Conservation (phyloP, 2,888 invertebrate species). For the Elgonia sp. region DNA sequence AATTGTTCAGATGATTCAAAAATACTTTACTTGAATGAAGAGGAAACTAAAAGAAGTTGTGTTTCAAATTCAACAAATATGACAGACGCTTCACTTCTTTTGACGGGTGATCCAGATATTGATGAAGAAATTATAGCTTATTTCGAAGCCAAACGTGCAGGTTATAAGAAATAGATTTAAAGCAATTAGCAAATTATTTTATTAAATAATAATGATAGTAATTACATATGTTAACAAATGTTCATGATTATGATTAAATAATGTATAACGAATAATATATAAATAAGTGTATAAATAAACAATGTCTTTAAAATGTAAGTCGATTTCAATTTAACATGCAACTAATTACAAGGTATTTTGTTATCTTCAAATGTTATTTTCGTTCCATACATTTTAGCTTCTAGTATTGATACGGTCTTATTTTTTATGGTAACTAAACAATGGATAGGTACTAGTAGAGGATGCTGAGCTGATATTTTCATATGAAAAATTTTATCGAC, state of each 20-base stretch:
- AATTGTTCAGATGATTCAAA: conserved; percentile 30
- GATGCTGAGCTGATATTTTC: conserved; percentile 8
- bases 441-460: conserved; percentile 15
- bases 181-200: conserved; percentile 7
- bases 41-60: conserved; percentile 54
- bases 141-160: conserved; percentile 77
- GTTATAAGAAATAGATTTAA: conserved; percentile 18
- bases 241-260: conserved; percentile 14
- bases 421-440: conserved; percentile 28
- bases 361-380: conserved; percentile 20
- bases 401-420: conserved; percentile 29
- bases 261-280: neutral
- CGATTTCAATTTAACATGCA: neutral
- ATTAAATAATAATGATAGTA: conserved; percentile 23
- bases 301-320: neutral
- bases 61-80: conserved; percentile 83
- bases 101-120: conserved; percentile 87
- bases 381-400: conserved; percentile 51
- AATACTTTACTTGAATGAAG: conserved; percentile 33
- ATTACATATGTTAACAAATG: conserved; percentile 14
- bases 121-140: conserved; percentile 88
- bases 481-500: conserved; percentile 30
- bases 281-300: conserved; percentile 46
- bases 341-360: conserved; percentile 18
- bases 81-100: conserved; percentile 82